Evolutionary conservation across 2,888 invertebrate species (phyloP), one percentile per base, ranked within the genome.

Genomic region (Vandiemenella viatica): DNA sequence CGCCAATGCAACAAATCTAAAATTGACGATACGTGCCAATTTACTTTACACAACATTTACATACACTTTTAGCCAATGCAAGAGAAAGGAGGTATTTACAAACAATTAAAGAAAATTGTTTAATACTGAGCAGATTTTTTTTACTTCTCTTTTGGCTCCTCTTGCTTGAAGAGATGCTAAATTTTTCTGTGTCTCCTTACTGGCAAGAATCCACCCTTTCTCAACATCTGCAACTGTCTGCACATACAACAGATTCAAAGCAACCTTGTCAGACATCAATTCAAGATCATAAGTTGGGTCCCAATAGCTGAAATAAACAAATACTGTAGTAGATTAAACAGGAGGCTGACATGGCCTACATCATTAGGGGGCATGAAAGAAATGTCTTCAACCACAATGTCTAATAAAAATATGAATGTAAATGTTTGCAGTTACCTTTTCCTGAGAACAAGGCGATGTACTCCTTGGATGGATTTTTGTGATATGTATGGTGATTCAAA

Each of bases 401-500:
- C n/a, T n/a, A n/a, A n/a, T n/a, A n/a, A n/a, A n/a, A n/a, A n/a
- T n/a, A n/a, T n/a, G n/a, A n/a, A n/a, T n/a, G n/a, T n/a, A n/a
- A n/a, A n/a, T n/a, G n/a, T n/a, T n/a, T n/a, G n/a, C n/a, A 32
- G 10, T 37, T 64, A 86, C 86, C 83, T 84, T 73, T 89, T 95
- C 59, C 90, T 77, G 56, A 95, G 72, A 55, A 91, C 80, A 66
- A 96, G 79, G 70, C 81, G 82, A 63, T 72, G 69, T 40, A 80
- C 78, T 55, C 79, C 80, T 53, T 79, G 78, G 51, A 84, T 77
- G 65, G 82, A 79, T 63, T 84, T 84, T 58, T 88, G 80, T 47
- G 95, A 91, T 68, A 96, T 85, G 69, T 84, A 89, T 1, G 97
- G 96, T 56, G 93, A 90, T 74, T 98, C 97, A 73, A 93, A 97